Conservation (phyloP, 1,140 invertebrate genomes). For the Brachionus asplanchnoidis region DNA sequence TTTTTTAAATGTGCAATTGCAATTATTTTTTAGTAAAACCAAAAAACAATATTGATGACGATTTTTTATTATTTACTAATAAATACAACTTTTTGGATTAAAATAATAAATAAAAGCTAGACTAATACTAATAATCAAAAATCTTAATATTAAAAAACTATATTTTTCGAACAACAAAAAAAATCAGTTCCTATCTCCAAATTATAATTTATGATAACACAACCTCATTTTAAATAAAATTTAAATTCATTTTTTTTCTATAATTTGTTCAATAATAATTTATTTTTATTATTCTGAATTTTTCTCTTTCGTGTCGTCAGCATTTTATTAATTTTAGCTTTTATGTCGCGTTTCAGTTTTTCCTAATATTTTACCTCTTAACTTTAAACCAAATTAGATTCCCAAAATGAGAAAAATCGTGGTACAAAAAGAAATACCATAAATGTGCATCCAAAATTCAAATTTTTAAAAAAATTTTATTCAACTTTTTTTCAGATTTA, state of each 20-base stretch:
- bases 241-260: not conserved
- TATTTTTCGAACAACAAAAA: not conserved
- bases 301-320: not conserved
- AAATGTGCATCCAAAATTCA: too few species aligned
- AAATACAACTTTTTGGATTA: not conserved
- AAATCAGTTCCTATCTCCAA: not conserved
- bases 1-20: not conserved
- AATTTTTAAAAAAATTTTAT: too few species aligned
- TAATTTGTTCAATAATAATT: constrained; percentile 1
- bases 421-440: too few species aligned
- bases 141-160: not conserved
- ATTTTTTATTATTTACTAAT: not conserved
- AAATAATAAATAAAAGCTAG: not conserved
- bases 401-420: too few species aligned
- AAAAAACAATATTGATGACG: not conserved
- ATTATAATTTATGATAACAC: not conserved
- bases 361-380: not conserved
- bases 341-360: not conserved
- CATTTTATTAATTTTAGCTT: not conserved
- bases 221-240: not conserved
- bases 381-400: not conserved
- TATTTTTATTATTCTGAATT: not conserved
- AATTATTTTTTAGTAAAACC: not conserved
- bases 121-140: not conserved
- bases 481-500: not conserved